phyloP scores from a whole-genome alignment of 2,888 invertebrate species.

The Lithophane ornitopus region DNA sequence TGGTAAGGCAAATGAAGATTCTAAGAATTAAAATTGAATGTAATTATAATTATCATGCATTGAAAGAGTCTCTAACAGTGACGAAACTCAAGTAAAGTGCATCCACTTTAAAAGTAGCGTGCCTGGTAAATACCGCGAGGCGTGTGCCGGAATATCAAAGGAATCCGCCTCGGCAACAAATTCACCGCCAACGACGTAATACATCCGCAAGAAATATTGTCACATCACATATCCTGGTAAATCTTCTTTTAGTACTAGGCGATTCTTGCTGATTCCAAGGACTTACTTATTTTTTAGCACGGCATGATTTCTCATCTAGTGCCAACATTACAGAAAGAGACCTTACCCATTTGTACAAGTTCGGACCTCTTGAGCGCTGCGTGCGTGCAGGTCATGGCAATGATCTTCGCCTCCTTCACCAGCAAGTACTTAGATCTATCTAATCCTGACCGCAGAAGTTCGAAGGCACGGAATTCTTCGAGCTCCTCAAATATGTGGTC shows the following conservation, averaged over 20 bases:
- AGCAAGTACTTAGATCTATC: conserved; percentile 99
- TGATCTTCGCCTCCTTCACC: conserved; percentile 99
- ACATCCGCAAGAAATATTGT: background rate
- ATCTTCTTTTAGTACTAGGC: too few species aligned
- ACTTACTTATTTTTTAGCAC: too few species aligned
- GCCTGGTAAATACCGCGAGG: background rate
- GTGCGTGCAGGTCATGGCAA: conserved; percentile 99
- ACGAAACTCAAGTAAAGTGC: background rate
- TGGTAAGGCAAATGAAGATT: conserved; percentile 7
- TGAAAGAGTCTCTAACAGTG: background rate
- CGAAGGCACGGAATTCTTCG: conserved; percentile 99
- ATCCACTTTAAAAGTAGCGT: background rate
- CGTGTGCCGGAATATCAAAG: background rate
- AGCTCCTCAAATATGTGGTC: conserved; percentile 98
- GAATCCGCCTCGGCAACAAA: background rate
- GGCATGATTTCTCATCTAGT: too few species aligned
- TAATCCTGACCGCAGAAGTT: conserved; percentile 97
- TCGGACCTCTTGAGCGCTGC: conserved; percentile 99
- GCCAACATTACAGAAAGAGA: background rate
- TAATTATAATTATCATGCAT: background rate
- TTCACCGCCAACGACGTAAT: background rate
- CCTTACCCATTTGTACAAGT: conserved; percentile 96
- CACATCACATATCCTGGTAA: too few species aligned
- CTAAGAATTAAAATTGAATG: conserved; percentile 7
- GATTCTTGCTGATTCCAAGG: too few species aligned